These are phyloP conservation scores for Megaptera novaeangliae DNA, from an alignment of 2,113 vertebrate genomes.

Conservation along the genomic window DNA sequence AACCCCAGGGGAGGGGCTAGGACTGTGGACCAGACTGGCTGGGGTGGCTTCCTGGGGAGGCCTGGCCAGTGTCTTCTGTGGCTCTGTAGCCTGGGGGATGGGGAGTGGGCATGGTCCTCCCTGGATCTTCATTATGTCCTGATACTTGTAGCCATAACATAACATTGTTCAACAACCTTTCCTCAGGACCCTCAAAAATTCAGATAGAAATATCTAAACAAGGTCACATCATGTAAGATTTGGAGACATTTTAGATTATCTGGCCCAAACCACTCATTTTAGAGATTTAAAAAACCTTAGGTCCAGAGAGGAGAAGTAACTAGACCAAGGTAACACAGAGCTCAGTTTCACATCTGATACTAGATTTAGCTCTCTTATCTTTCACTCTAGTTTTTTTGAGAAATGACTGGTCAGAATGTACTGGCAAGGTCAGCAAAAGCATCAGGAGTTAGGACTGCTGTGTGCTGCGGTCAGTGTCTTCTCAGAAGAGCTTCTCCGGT, in stretches of 20 bases:
- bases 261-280: not conserved
- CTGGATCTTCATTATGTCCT: not conserved
- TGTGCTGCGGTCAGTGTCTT: not conserved
- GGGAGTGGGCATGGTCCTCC: not conserved
- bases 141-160: not conserved
- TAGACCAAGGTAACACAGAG: not conserved
- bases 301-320: not conserved
- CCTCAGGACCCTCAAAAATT: not conserved
- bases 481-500: not conserved
- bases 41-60: not conserved
- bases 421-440: not conserved
- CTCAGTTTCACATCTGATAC: not conserved
- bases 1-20: rapidly evolving
- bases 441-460: not conserved
- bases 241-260: not conserved
- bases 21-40: not conserved
- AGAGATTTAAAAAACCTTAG: not conserved
- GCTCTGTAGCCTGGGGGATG: not conserved
- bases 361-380: not conserved
- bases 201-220: constrained; percentile 10
- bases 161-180: not conserved
- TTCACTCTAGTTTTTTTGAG: not conserved
- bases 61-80: not conserved
- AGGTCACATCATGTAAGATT: not conserved
- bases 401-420: not conserved